Conservation (phyloP, 2,888 invertebrate species). For the Chrysodeixis includens region DNA sequence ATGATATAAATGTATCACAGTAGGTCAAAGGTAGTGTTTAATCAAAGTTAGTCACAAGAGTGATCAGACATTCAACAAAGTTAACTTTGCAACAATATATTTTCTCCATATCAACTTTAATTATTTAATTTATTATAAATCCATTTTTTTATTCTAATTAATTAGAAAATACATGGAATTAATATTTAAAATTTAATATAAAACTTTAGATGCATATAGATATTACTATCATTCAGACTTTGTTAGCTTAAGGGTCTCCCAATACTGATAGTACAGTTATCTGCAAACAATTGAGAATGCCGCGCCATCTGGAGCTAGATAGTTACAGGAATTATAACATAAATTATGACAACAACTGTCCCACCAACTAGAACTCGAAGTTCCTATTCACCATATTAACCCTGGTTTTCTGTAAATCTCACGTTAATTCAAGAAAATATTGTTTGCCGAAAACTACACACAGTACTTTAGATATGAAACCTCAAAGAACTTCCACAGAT, state of each 20-base stretch:
- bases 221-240: not conserved
- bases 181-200: not conserved
- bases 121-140: not conserved
- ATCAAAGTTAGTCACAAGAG: not conserved
- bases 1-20: not conserved
- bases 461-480: conserved; percentile 28
- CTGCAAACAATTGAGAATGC: not conserved
- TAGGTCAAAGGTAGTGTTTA: not conserved
- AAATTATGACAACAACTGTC: no score
- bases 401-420: no score
- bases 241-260: not conserved
- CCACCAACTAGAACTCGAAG: not conserved
- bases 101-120: not conserved
- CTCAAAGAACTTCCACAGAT: conserved; percentile 35
- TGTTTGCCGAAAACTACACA: not conserved
- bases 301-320: no score
- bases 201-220: not conserved
- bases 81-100: not conserved
- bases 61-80: not conserved
- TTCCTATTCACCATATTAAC: no score
- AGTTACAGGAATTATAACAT: no score
- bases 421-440: not conserved
- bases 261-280: not conserved
- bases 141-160: no score
- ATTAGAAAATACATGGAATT: not conserved